These are phyloP conservation scores for Aelia acuminata DNA, from an alignment of 2,888 invertebrate species.

Conservation along the genomic window DNA sequence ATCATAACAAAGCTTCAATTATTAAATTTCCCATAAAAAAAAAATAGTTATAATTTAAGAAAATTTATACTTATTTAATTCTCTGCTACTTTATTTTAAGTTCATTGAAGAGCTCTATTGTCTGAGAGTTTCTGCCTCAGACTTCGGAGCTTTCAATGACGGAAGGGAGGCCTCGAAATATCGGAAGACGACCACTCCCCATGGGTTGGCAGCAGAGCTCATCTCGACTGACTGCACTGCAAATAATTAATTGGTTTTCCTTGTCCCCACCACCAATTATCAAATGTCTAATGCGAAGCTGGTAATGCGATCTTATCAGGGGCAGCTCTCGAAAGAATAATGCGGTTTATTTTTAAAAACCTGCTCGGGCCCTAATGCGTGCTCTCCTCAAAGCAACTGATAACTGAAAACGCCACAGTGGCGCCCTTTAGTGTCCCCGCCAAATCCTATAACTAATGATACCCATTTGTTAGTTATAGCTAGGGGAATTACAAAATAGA, in stretches of 20 bases:
- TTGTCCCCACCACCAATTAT: slow-evolving; percentile 54
- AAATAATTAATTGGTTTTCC: slow-evolving; percentile 59
- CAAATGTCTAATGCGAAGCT: slow-evolving; percentile 53
- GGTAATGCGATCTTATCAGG: slow-evolving; percentile 57
- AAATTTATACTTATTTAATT: too few species aligned
- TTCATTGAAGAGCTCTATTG: too few species aligned
- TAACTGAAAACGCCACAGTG: slow-evolving; percentile 1
- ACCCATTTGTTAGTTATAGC: slow-evolving; percentile 14
- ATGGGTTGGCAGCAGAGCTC: not conserved
- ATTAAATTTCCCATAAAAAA: too few species aligned
- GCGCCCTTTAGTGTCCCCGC: slow-evolving; percentile 22
- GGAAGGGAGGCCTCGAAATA: not conserved
- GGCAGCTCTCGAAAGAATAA: slow-evolving; percentile 41
- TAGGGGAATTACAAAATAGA: not conserved
- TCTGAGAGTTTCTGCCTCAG: too few species aligned
- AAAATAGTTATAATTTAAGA: too few species aligned
- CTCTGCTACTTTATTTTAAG: too few species aligned
- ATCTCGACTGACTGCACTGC: slow-evolving; percentile 15
- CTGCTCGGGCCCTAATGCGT: slow-evolving; percentile 40
- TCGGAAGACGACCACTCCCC: not conserved
- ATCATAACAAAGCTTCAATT: too few species aligned
- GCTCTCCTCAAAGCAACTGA: slow-evolving; percentile 28
- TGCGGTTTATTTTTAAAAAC: slow-evolving; percentile 54
- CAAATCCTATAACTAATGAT: slow-evolving; percentile 26
- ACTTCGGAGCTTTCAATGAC: not conserved